Evolutionary conservation across 1,140 invertebrate species (phyloP).

Genomic region (Danaus melanippus): DNA sequence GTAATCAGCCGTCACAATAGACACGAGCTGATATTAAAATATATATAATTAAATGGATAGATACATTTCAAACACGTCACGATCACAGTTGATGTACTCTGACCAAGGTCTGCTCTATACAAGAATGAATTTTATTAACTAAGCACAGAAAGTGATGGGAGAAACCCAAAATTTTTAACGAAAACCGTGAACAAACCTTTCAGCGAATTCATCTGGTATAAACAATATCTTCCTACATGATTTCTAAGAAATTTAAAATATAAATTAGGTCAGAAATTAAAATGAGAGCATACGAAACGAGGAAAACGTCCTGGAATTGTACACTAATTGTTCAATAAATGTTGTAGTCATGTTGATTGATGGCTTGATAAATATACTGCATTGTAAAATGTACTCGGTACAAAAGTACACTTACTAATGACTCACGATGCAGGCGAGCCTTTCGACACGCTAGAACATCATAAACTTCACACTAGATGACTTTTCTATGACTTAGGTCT

Average conservation of each 20-base stretch:
- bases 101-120: too few species aligned
- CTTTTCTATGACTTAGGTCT: neutral
- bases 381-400: constrained; percentile 18
- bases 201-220: constrained; percentile 3
- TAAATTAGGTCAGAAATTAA: constrained; percentile 14
- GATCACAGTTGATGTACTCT: too few species aligned
- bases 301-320: constrained; percentile 14
- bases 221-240: constrained; percentile 5
- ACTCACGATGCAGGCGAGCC: constrained; percentile 24
- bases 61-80: neutral
- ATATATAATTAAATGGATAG: constrained; percentile 1
- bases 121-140: too few species aligned
- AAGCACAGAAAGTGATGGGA: too few species aligned
- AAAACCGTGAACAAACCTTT: too few species aligned
- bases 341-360: constrained; percentile 21
- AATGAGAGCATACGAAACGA: constrained; percentile 10
- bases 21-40: neutral
- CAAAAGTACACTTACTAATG: constrained; percentile 20
- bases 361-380: constrained; percentile 17
- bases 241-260: constrained; percentile 11
- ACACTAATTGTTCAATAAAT: constrained; percentile 18
- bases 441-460: constrained; percentile 32
- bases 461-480: constrained; percentile 24
- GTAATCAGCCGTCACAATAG: constrained; percentile 5
- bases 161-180: too few species aligned